Conservation (phyloP, 2,888 invertebrate species). For the Venustoraphidia nigricollis region DNA sequence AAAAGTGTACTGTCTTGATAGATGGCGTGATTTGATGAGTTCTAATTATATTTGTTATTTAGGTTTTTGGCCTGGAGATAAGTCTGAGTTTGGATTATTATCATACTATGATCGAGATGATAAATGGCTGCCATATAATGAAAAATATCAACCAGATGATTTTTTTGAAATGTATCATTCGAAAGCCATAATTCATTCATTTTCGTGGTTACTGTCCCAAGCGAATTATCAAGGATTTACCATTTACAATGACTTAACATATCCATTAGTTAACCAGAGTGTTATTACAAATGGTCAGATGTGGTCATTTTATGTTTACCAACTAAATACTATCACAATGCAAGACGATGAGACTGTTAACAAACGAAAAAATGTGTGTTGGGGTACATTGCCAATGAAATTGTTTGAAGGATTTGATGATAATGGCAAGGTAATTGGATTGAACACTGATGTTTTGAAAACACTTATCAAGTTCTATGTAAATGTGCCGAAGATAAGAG, state of each 20-base stretch:
- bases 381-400: constrained; percentile 53
- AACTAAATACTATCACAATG: constrained; percentile 71
- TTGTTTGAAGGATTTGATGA: constrained; percentile 61
- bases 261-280: constrained; percentile 80
- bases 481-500: constrained; percentile 46
- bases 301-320: constrained; percentile 81
- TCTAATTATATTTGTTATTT: constrained; percentile 12
- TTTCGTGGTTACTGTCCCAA: constrained; percentile 63
- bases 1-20: not conserved
- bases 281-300: constrained; percentile 75
- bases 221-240: constrained; percentile 81
- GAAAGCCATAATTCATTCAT: constrained; percentile 65
- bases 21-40: not conserved
- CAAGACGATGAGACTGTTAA: constrained; percentile 48
- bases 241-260: constrained; percentile 76
- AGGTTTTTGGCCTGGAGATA: constrained; percentile 78
- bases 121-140: constrained; percentile 34
- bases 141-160: constrained; percentile 36
- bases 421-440: constrained; percentile 49
- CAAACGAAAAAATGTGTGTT: constrained; percentile 62
- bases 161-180: constrained; percentile 48
- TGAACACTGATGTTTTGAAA: constrained; percentile 66
- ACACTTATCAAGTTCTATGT: constrained; percentile 58
- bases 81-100: constrained; percentile 59
- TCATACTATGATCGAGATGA: constrained; percentile 51